Conservation (phyloP, 2,797 vertebrate species). For the Sebastes alutus region DNA sequence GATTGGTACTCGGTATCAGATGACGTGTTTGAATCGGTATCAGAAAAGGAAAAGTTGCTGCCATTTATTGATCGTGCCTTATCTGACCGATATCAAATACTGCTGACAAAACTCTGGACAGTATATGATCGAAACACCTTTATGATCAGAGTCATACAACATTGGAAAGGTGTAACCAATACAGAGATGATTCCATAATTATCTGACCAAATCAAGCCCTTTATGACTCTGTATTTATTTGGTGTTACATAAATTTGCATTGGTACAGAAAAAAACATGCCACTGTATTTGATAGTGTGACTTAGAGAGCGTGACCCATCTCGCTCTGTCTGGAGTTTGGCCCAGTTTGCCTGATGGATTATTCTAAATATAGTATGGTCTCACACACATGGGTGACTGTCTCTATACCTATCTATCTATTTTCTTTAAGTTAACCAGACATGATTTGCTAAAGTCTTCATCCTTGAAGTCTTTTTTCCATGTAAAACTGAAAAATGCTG, state of each 20-base stretch:
- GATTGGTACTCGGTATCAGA: not conserved
- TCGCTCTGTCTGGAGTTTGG: not conserved
- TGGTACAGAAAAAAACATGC: not conserved
- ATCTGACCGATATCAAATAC: not conserved
- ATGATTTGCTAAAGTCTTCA: not conserved
- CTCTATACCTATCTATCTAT: too few species aligned
- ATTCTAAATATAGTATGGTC: not conserved
- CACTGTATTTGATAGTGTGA: not conserved
- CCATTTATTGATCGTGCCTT: not conserved
- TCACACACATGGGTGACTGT: not conserved
- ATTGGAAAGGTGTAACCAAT: not conserved
- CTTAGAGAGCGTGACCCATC: not conserved
- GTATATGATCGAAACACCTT: not conserved
- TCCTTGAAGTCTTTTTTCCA: not conserved
- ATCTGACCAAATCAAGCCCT: not conserved
- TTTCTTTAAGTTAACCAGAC: not conserved
- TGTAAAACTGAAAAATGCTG: not conserved
- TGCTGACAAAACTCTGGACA: not conserved
- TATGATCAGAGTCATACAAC: not conserved
- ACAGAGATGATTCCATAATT: not conserved
- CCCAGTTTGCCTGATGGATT: slow-evolving; percentile 3
- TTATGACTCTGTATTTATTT: not conserved
- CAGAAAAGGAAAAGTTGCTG: too few species aligned
- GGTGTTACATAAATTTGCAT: not conserved
- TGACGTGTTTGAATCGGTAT: not conserved